Evolutionary conservation across 2,888 invertebrate species (phyloP), one percentile per base, ranked within the genome.

Genomic region (Sepioteuthis lessoniana): DNA sequence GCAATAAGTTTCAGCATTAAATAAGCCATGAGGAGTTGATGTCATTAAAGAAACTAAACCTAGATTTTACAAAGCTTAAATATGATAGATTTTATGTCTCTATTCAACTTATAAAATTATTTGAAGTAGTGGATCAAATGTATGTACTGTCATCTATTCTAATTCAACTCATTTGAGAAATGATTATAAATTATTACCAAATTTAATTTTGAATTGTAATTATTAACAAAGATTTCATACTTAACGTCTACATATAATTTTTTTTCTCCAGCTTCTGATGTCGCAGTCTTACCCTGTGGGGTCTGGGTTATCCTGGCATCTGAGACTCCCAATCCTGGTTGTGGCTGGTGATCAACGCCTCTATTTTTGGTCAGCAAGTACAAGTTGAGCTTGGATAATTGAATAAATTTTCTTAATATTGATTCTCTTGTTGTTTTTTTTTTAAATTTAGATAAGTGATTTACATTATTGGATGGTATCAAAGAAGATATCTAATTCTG

Each of bases 211-310:
- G 25, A 55, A 55, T 91, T 91, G 21, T 38, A 37, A 91, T 91
- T 28, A 37, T 3, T 37, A 42, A 38, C 19, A 38, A 21, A 35
- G 38, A n/a, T 28, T 25, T 38, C 37, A 28, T 42, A 91, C 37
- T 28, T 91, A 28, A 28, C 37, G 16, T 28, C 31, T 37, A 92
- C n/a, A 31, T 21, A 13, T 91, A 10, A 10, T 91, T 31, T 38
- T 91, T 91, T 91, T 91, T 19, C 46, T 42, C 31, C 92, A 92
- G 92, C 42, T 92, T 47, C 46, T 92, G 42, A 92, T 46, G 92
- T 92, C 92, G 13, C 92, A 92, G 92, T 92, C 92, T 31, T 92
- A 92, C 92, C 46, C 92, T 46, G 92, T 92, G 47, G 92, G 92
- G 19, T 92, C 92, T 47, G 92, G 92, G 31, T 47, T 92, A 3